Conservation (phyloP, 2,888 invertebrate species). For the Teinopalpus imperialis region DNA sequence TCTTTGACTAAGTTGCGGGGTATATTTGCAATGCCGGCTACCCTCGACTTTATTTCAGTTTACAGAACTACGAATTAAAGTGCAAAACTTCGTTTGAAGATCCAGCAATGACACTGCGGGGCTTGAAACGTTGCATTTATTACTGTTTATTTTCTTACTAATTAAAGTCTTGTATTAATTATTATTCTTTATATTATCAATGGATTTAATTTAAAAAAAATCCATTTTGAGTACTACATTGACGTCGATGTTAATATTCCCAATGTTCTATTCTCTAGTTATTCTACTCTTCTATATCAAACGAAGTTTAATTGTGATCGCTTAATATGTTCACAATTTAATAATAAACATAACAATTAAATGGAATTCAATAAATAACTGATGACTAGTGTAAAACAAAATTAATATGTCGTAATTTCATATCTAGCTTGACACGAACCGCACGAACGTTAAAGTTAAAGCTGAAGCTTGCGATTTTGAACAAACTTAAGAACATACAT, state of each 20-base stretch:
- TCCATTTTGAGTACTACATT: constrained; percentile 18
- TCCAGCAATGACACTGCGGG: constrained; percentile 12
- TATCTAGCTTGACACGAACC: too few relatives aligned
- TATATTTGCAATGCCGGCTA: constrained; percentile 11
- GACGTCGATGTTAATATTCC: constrained; percentile 36
- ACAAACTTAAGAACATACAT: too few relatives aligned
- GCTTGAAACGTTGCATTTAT: constrained; percentile 10
- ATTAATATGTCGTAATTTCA: too few relatives aligned
- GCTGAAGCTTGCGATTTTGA: too few relatives aligned
- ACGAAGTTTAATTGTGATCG: constrained; percentile 33
- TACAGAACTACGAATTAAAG: constrained; percentile 23
- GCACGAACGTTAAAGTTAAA: too few relatives aligned
- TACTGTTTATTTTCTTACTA: constrained; percentile 7
- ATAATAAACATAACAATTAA: constrained; percentile 22
- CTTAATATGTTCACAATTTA: constrained; percentile 27
- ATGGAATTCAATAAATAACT: constrained; percentile 4
- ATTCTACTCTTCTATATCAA: too few relatives aligned
- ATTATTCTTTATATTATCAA: too few relatives aligned
- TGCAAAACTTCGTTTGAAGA: constrained; percentile 20
- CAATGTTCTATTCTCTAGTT: constrained; percentile 28
- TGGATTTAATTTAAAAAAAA: too few relatives aligned
- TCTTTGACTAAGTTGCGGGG: constrained; percentile 14
- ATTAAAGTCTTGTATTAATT: neutral
- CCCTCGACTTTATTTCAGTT: constrained; percentile 23
- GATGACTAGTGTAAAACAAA: too few relatives aligned